Percentiles rank a stretch among this genome's conserved stretches.
Evolutionary conservation across 1,140 invertebrate species (phyloP).

Genomic region (Chrysomallon squamiferum): DNA sequence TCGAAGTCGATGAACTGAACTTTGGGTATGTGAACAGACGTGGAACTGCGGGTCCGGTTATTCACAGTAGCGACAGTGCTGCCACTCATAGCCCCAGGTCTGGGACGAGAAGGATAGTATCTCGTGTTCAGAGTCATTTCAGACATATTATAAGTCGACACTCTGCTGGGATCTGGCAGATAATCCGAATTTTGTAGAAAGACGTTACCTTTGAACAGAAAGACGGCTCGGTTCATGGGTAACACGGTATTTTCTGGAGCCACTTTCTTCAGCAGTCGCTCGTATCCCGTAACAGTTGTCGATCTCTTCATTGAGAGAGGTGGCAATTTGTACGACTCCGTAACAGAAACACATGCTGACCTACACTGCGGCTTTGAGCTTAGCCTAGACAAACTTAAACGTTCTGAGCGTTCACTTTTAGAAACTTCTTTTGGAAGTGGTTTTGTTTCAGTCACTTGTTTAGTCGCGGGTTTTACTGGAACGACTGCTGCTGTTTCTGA

Average conservation of each 20-base stretch:
- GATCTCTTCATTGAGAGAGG: not conserved
- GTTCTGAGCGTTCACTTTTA: not conserved
- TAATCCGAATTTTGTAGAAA: not conserved
- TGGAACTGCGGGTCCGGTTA: not conserved
- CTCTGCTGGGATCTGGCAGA: not conserved
- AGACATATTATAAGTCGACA: too few species aligned
- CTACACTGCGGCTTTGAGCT: not conserved
- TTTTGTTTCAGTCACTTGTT: not conserved
- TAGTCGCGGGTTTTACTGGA: not conserved
- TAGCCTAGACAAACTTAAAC: not conserved
- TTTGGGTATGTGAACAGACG: not conserved
- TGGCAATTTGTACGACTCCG: not conserved
- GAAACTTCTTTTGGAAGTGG: too few species aligned
- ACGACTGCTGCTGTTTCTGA: not conserved
- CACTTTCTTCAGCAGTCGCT: not conserved
- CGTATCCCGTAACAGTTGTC: not conserved
- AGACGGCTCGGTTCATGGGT: not conserved
- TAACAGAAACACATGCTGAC: not conserved
- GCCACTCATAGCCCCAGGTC: not conserved
- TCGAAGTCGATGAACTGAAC: slow-evolving; percentile 2
- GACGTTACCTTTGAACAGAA: not conserved
- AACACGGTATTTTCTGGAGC: not conserved
- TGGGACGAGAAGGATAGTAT: not conserved
- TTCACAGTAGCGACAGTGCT: not conserved
- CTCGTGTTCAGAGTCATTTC: not conserved